Base-by-base conservation (phyloP, 2,888 invertebrate genomes). In the Lordiphosa andalusiaca region DNA sequence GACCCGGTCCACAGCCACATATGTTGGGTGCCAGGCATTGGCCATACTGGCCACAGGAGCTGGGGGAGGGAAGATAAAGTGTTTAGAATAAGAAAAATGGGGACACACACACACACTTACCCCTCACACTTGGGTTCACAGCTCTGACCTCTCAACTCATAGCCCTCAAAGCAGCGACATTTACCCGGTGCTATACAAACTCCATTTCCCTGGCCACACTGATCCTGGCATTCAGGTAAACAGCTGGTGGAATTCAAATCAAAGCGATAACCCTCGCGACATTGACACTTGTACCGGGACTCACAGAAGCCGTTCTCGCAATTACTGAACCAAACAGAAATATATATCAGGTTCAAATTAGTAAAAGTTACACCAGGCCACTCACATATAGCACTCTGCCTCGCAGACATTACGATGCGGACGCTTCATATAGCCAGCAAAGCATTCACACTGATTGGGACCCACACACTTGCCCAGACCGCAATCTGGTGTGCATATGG, bases 121-220 rank as follows among this genome's bases (percentile, higher is more conserved):
- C 71, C 67, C 19, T 72, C 68, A 66, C 90, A 90, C 21, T 83
- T 73, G 0, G 90, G 89, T 36, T 72, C 68, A 61, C 90, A 90
- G 23, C 69, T 75, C 36, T 63, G 66, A 16, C 67, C 84, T 2
- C 54, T 58, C 46, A 89, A 87, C 12, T 88, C 86, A 71, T 90
- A 93, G 0, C 93, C 93, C 10, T 89, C 84, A n/a, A 90, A 89
- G 73, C 94, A 94, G 37, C 88, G 90, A 81, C 94, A 94, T 1
- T 91, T 86, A 44, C 92, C 92, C 0, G 93, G 92, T 0, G 91
- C 91, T 4, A 91, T 90, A 80, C 93, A 93, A 12, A 90, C 90
- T 4, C 93, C 93, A 67, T 92, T 91, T 2, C 81, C 75, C 59
- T 92, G 91, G 0, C 81, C 76, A 49, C 87, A 90, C 16, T 82